Percentiles rank a stretch among this genome's conserved stretches.
Evolutionary conservation across 2,113 vertebrate species (phyloP).

Genomic region (Bombycilla garrulus): DNA sequence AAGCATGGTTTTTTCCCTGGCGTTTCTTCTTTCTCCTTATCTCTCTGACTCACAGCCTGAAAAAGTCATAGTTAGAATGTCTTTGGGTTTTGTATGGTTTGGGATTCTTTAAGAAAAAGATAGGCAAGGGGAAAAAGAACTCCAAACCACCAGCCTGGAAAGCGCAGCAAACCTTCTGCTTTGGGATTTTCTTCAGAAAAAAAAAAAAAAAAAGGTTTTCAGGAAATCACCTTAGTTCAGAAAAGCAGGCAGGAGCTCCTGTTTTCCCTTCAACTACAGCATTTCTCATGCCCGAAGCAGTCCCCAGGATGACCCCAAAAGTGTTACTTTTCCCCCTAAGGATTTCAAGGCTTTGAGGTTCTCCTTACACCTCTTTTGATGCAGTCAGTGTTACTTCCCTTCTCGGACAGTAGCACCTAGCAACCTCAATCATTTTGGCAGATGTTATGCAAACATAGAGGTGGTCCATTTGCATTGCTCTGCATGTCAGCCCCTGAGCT

Average conservation of each 20-base stretch:
- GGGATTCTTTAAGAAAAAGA: neutral
- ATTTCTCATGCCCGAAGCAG: neutral
- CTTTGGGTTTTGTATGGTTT: neutral
- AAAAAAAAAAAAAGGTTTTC: neutral
- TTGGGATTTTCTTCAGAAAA: neutral
- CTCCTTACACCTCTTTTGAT: neutral
- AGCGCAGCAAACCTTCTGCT: neutral
- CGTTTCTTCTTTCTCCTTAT: neutral
- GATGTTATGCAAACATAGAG: neutral
- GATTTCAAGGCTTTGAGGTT: neutral
- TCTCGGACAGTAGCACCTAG: neutral
- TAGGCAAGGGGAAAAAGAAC: accelerated
- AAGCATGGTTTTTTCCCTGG: neutral
- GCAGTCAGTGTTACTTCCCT: neutral
- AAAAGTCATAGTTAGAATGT: neutral
- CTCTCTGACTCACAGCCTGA: neutral
- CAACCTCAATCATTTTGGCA: neutral
- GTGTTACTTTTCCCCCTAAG: neutral
- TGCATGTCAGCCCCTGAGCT: neutral
- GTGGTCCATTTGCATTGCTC: neutral
- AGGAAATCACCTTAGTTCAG: neutral
- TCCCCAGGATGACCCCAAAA: neutral
- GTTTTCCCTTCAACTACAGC: neutral
- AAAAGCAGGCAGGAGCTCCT: neutral
- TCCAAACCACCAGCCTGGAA: neutral